Percentiles rank a stretch among this genome's conserved stretches.
Conservation (phyloP, 2,113 vertebrate genomes). For the Anarhynchus alexandrinus region DNA sequence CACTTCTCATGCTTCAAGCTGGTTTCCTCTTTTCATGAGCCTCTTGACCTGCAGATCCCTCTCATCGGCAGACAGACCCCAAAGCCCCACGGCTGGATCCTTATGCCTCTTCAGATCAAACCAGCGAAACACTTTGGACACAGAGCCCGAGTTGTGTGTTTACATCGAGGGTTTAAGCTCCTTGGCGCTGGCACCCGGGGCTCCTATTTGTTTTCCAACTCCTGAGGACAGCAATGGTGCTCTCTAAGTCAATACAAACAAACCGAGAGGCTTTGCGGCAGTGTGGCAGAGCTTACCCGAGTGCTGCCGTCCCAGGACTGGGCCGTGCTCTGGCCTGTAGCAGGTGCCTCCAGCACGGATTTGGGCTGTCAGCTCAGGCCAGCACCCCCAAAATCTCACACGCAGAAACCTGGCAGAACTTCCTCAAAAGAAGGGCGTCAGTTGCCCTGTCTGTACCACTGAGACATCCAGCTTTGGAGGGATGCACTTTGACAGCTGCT, state of each 20-base stretch:
- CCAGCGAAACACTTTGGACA: background rate
- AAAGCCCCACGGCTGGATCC: background rate
- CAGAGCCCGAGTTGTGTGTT: conserved; percentile 5
- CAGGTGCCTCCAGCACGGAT: background rate
- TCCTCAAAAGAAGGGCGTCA: background rate
- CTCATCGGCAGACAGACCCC: background rate
- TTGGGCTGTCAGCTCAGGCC: background rate
- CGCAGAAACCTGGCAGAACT: background rate
- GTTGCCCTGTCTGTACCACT: rapidly evolving
- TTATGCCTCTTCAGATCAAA: conserved; percentile 30
- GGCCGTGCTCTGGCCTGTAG: rapidly evolving
- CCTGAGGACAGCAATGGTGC: background rate
- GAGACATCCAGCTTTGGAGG: background rate
- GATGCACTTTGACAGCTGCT: background rate
- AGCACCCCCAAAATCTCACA: background rate
- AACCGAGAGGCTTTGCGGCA: background rate
- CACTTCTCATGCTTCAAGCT: background rate
- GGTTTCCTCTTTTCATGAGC: conserved; percentile 16
- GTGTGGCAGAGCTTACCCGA: background rate
- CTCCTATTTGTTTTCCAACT: background rate
- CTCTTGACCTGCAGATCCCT: conserved; percentile 56
- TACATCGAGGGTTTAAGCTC: background rate
- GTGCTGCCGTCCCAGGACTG: rapidly evolving
- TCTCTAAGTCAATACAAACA: conserved; percentile 1
- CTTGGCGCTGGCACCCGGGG: background rate